phyloP scores from a whole-genome alignment of 2,888 invertebrate genomes.

The Eumerus sabulonum region DNA sequence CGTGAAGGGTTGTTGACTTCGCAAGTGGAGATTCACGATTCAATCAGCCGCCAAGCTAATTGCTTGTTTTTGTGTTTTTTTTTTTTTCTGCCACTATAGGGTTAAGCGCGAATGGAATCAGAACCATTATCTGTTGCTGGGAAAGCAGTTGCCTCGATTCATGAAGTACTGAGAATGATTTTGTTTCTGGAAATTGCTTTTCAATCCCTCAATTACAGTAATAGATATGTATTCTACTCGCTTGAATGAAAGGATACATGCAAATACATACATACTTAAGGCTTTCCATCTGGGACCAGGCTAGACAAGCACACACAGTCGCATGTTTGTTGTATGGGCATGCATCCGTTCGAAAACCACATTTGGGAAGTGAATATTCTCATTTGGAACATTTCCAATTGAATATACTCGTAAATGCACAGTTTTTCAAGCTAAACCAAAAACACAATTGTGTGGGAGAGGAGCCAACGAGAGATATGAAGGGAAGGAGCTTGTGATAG shows the following conservation, averaged over 20 bases:
- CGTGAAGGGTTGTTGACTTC: too few relatives aligned
- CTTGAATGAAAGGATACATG: conserved; percentile 9
- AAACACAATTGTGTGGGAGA: background rate
- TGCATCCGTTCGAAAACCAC: conserved; percentile 31
- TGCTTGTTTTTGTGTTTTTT: conserved; percentile 6
- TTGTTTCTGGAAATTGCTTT: conserved; percentile 40
- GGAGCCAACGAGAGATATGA: too few relatives aligned
- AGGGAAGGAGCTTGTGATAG: background rate
- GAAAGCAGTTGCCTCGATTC: too few relatives aligned
- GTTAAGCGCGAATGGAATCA: too few relatives aligned
- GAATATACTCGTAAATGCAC: conserved; percentile 35
- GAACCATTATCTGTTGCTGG: too few relatives aligned
- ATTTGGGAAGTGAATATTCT: conserved; percentile 47
- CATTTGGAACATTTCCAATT: conserved; percentile 40
- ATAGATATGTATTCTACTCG: background rate
- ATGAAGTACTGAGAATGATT: conserved; percentile 16
- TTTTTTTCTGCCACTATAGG: background rate
- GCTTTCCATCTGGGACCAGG: conserved; percentile 2
- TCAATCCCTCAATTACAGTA: conserved; percentile 32
- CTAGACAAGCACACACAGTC: too few relatives aligned
- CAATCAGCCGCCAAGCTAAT: conserved; percentile 36
- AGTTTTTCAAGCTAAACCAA: too few relatives aligned
- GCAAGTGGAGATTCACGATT: conserved; percentile 31
- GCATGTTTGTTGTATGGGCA: too few relatives aligned
- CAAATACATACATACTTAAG: conserved; percentile 15